Evolutionary conservation across 2,113 vertebrate genomes (phyloP), one percentile per base, ranked within the genome.

Genomic region (Dunckerocampus dactyliophorus): DNA sequence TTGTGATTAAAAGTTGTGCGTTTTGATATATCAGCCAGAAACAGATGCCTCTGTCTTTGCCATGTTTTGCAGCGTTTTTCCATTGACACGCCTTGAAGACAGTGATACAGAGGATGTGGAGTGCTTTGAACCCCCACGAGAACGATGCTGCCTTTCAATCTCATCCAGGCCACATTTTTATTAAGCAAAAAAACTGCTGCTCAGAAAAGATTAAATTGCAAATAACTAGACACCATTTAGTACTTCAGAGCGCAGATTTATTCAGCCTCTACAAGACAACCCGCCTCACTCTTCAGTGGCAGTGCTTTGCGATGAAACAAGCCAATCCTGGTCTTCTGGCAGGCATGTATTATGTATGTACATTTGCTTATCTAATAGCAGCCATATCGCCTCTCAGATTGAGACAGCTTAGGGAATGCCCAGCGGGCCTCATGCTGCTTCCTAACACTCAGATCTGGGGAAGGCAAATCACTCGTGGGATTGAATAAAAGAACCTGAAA

Each of bases 361-460:
- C 74, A 76, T 85, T 80, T 81, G 71, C 70, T 84, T 81, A 81
- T 88, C 75, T 87, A 86, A 84, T 76, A 76, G 72, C 60, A 84
- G 57, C 64, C 79, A 71, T 76, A 82, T 83, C 67, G 13, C 19
- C 50, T 72, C 75, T 84, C 67, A 76, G 75, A 87, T 86, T 82
- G 79, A 67, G 48, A 67, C 62, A 71, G 28, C 2, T 85, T 72
- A 79, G 48, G 69, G 50, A 88, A 71, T 39, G 52, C 68, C 87
- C 74, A 8, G 5, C 6, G 31, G 59, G 81, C 45, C 55, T 54
- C n/a, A 58, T 19, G 9, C 59, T 49, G 63, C 50, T 59, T 82
- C 65, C 53, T 76, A 83, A 86, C 86, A 84, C 75, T 63, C 59
- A 67, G 31, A 79, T 87, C 71, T 71, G 43, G 47, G 62, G 59